Base-by-base conservation (phyloP, 2,113 vertebrate species). In the Rhadina sibilatrix region DNA sequence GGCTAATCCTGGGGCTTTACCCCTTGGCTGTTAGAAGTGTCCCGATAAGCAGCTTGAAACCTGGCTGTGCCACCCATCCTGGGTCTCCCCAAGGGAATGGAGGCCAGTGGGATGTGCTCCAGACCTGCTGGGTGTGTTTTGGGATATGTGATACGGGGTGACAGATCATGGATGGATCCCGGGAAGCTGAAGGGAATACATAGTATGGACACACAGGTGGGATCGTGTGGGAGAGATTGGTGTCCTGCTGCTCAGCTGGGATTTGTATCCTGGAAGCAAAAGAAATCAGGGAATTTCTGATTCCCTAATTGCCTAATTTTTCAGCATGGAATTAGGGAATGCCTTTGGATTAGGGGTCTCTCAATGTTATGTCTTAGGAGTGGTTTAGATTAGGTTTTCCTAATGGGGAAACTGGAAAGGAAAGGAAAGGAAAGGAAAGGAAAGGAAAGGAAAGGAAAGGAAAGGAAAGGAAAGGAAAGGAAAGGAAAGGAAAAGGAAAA, bases 301-400 rank as follows among this genome's bases (percentile, higher is more conserved):
- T n/a, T n/a, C n/a, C n/a, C n/a, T n/a, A n/a, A n/a, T n/a, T n/a
- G n/a, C n/a, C n/a, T n/a, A n/a, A n/a, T n/a, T n/a, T n/a, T n/a
- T n/a, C n/a, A n/a, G 28, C 6, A 0, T 42, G 44, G 60, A 60
- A 22, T 38, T 16, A n/a, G 27, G 5, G 68, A 28, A 30, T 6
- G 21, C 15, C 15, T 20, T 42, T 21, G 59, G 16, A 22, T 50
- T 15, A 21, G 40, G 22, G 56, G 6, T 75, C 18, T 76, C 25
- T 35, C 37, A 21, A 0, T n/a, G 2, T 31, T 23, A 3, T 11
- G 11, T 38, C 0, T 57, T 9, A 6, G 12, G 61, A 80, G 6
- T 3, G 14, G 14, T n/a, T 68, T 47, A 47, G 30, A 28, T n/a
- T n/a, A n/a, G n/a, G n/a, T n/a, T n/a, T n/a, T n/a, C n/a, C n/a